Percentiles rank a stretch among this genome's conserved stretches.
These are phyloP conservation scores for Andricus quercusramuli DNA, from an alignment of 2,888 invertebrate genomes.

Conservation along the genomic window DNA sequence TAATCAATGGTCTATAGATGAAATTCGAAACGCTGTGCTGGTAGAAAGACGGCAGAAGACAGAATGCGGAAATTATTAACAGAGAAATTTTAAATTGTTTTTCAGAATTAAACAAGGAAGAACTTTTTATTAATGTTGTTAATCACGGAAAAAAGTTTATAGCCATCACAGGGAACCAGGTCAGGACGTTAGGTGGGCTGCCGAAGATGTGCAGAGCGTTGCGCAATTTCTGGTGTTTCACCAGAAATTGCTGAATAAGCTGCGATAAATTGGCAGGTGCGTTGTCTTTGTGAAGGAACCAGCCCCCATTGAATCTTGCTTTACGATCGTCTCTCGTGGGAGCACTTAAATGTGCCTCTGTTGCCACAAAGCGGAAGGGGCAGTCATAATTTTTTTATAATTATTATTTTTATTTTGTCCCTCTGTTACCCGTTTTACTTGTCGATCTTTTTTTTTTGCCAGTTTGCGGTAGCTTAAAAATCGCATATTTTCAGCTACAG, in stretches of 20 bases:
- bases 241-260: too few relatives aligned
- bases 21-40: not conserved
- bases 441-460: conserved; percentile 4
- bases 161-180: too few relatives aligned
- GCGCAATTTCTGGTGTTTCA: too few relatives aligned
- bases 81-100: not conserved
- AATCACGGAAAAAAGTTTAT: too few relatives aligned
- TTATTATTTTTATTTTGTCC: conserved; percentile 12
- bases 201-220: too few relatives aligned
- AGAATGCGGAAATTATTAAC: conserved; percentile 37
- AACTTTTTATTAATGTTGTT: too few relatives aligned
- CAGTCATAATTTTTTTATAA: not conserved
- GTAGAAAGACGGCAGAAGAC: not conserved
- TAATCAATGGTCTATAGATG: conserved; percentile 26
- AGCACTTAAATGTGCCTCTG: conserved; percentile 6
- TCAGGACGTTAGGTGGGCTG: too few relatives aligned
- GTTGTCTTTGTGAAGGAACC: too few relatives aligned
- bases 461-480: conserved; percentile 32
- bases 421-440: not conserved
- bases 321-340: conserved; percentile 46
- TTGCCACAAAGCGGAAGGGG: conserved; percentile 8
- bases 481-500: conserved; percentile 16
- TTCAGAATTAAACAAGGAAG: not conserved
- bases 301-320: conserved; percentile 50
- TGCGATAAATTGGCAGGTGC: too few relatives aligned